phyloP scores from a whole-genome alignment of 2,113 vertebrate species.

The Rhinolophus ferrumequinum region DNA sequence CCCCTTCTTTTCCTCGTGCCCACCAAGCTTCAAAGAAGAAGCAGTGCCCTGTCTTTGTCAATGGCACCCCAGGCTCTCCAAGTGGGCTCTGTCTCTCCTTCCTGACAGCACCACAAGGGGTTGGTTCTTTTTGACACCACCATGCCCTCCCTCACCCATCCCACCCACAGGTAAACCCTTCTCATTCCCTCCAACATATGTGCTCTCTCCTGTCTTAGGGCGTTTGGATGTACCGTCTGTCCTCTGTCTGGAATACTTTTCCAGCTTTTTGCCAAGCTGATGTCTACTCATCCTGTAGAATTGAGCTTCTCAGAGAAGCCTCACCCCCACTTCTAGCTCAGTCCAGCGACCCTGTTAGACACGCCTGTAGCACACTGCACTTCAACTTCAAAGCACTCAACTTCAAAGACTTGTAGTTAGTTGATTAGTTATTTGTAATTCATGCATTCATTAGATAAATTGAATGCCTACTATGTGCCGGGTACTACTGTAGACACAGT shows the following conservation, averaged over 20 bases:
- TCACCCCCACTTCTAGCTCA: neutral
- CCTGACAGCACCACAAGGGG: neutral
- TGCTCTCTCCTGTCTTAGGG: neutral
- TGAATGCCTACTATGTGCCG: neutral
- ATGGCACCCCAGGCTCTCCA: neutral
- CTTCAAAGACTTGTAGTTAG: neutral
- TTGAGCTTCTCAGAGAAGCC: neutral
- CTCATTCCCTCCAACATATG: neutral
- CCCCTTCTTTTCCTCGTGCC: neutral
- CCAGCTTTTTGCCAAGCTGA: neutral
- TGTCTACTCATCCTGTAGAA: neutral
- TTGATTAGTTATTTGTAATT: neutral
- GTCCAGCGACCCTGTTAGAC: neutral
- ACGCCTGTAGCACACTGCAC: neutral
- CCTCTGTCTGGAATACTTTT: neutral
- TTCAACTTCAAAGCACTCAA: neutral
- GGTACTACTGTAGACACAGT: neutral
- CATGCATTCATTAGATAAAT: neutral
- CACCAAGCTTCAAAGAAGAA: neutral
- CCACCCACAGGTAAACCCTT: neutral
- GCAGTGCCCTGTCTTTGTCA: neutral
- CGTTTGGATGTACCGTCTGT: neutral
- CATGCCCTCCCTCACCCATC: neutral
- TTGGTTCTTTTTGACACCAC: neutral
- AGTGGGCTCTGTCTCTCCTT: neutral